Evolutionary conservation across 2,797 vertebrate species (phyloP).

Genomic region (Myripristis murdjan): DNA sequence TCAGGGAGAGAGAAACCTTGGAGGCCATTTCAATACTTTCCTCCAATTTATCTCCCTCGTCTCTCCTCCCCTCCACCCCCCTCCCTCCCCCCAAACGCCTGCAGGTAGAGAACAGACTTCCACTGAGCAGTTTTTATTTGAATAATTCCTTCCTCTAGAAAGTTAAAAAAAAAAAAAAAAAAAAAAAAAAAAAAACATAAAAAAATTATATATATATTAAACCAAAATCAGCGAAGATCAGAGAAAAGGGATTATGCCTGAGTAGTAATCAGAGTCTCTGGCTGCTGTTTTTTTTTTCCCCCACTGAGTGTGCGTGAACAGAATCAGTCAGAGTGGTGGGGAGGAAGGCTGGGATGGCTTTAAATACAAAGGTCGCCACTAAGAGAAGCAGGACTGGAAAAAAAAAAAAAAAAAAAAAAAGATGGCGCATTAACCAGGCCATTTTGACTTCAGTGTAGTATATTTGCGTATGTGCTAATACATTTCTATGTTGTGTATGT

Average conservation of each 20-base stretch:
- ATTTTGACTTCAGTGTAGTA: no score
- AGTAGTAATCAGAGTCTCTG: slow-evolving; percentile 86
- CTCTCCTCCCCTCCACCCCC: slow-evolving; percentile 49
- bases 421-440: no score
- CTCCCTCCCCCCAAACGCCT: slow-evolving; percentile 80
- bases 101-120: slow-evolving; percentile 90
- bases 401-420: no score
- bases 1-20: slow-evolving; percentile 55
- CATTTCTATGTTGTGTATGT: no score
- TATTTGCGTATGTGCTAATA: no score
- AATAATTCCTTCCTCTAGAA: slow-evolving; percentile 89
- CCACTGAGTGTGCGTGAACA: slow-evolving; percentile 50
- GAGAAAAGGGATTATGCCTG: slow-evolving; percentile 91
- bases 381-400: neutral
- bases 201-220: slow-evolving; percentile 60
- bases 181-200: slow-evolving; percentile 1
- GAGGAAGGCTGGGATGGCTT: neutral
- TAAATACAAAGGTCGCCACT: neutral
- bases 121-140: slow-evolving; percentile 89
- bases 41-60: slow-evolving; percentile 87
- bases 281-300: slow-evolving; percentile 45
- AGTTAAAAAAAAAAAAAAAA: slow-evolving; percentile 45
- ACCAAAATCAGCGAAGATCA: slow-evolving; percentile 88
- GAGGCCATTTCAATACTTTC: slow-evolving; percentile 85
- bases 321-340: slow-evolving; percentile 44